These are phyloP conservation scores for Pherbina coryleti DNA, from an alignment of 2,888 invertebrate genomes.

Conservation along the genomic window DNA sequence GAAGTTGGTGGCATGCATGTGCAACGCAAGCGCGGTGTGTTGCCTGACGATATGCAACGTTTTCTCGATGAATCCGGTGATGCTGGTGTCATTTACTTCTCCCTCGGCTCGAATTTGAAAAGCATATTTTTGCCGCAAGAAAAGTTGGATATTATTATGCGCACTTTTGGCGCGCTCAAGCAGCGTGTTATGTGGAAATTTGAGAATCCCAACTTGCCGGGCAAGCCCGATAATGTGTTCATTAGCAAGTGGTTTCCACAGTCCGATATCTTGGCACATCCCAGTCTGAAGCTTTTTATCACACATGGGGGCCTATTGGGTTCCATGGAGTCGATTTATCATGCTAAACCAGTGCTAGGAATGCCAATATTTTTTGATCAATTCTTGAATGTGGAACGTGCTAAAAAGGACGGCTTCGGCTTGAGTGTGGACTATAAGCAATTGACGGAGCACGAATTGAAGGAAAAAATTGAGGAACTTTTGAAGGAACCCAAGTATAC, in stretches of 20 bases:
- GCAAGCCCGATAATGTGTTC: conserved; percentile 57
- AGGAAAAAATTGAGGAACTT: conserved; percentile 43
- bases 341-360: conserved; percentile 67
- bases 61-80: conserved; percentile 57
- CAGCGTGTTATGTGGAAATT: conserved; percentile 59
- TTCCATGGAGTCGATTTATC: conserved; percentile 66
- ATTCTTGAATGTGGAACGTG: conserved; percentile 66
- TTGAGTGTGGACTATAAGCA: conserved; percentile 56
- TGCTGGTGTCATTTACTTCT: conserved; percentile 58
- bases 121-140: conserved; percentile 48
- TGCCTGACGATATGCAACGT: conserved; percentile 48
- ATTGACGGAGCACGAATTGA: conserved; percentile 59
- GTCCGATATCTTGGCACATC: conserved; percentile 68
- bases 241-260: conserved; percentile 68
- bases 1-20: conserved; percentile 63
- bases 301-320: conserved; percentile 69
- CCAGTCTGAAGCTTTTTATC: conserved; percentile 67
- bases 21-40: conserved; percentile 35
- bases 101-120: conserved; percentile 56
- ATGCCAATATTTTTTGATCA: conserved; percentile 71
- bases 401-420: conserved; percentile 65
- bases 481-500: conserved; percentile 46
- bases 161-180: conserved; percentile 49
- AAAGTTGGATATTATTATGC: conserved; percentile 41
- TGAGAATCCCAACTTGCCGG: conserved; percentile 43